Evolutionary conservation across 2,113 vertebrate genomes (phyloP).

Genomic region (Epinephelus cyanopodus): DNA sequence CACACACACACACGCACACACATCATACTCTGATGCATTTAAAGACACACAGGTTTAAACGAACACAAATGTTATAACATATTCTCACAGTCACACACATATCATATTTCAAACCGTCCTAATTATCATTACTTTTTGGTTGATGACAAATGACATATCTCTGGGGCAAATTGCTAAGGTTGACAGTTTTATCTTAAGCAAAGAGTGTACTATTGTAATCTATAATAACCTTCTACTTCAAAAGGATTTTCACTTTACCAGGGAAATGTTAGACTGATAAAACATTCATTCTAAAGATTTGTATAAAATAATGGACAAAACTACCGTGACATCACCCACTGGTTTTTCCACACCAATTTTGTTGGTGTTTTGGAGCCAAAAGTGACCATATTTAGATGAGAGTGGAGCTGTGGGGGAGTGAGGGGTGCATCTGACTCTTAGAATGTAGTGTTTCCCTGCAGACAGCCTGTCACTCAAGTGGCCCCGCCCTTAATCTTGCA

Average conservation of each 20-base stretch:
- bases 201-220: background rate
- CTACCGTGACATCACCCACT: too few species aligned
- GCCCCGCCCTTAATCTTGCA: too few species aligned
- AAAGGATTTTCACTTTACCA: background rate
- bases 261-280: background rate
- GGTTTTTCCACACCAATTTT: too few species aligned
- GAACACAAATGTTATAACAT: background rate
- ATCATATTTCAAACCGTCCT: background rate
- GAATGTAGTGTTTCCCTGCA: too few species aligned
- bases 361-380: too few species aligned
- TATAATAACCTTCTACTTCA: background rate
- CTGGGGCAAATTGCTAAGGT: background rate
- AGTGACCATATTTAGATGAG: too few species aligned
- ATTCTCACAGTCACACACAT: background rate
- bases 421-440: too few species aligned
- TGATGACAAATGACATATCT: background rate
- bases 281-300: background rate
- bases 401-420: too few species aligned
- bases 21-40: background rate
- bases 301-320: too few species aligned
- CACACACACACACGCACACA: constrained; percentile 9
- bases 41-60: background rate
- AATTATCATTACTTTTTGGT: background rate
- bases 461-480: too few species aligned
- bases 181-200: background rate